phyloP scores from a whole-genome alignment of 92 coral and sea anemone species.

The Porites lobata region DNA sequence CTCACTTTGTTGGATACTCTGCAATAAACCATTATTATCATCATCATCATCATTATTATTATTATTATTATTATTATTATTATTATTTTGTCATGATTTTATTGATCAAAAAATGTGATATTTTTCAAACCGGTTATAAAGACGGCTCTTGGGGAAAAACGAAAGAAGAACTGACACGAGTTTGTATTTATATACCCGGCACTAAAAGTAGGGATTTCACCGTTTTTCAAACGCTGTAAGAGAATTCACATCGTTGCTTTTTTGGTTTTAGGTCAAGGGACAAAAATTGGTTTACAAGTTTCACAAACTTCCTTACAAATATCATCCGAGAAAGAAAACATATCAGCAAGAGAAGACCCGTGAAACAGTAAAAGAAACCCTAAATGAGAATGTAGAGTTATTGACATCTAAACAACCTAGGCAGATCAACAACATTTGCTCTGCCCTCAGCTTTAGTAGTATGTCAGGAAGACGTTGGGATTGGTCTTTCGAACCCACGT shows the following conservation, averaged over 20 bases:
- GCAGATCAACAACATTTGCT: background rate
- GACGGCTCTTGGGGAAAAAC: too few relatives aligned
- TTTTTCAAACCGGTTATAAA: too few relatives aligned
- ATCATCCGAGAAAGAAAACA: constrained; percentile 49
- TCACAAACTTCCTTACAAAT: constrained; percentile 65
- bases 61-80: too few relatives aligned
- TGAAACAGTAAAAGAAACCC: background rate
- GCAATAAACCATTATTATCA: too few relatives aligned
- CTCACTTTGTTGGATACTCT: too few relatives aligned
- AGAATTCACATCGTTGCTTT: background rate
- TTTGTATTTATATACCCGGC: too few relatives aligned
- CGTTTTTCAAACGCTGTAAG: background rate
- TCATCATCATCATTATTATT: too few relatives aligned
- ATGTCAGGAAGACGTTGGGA: background rate
- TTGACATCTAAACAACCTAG: background rate
- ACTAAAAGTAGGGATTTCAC: background rate
- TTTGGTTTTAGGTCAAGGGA: constrained; percentile 68
- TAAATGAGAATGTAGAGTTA: background rate
- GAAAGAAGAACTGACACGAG: too few relatives aligned
- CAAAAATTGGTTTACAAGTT: constrained; percentile 85
- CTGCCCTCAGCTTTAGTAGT: constrained; percentile 8
- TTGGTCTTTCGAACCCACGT: background rate
- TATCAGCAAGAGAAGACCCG: background rate
- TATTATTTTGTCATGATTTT: too few relatives aligned
- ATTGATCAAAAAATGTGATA: too few relatives aligned